Percentiles rank a stretch among this genome's conserved stretches.
phyloP scores from a whole-genome alignment of 2,888 invertebrate genomes.

The Autographa gamma region DNA sequence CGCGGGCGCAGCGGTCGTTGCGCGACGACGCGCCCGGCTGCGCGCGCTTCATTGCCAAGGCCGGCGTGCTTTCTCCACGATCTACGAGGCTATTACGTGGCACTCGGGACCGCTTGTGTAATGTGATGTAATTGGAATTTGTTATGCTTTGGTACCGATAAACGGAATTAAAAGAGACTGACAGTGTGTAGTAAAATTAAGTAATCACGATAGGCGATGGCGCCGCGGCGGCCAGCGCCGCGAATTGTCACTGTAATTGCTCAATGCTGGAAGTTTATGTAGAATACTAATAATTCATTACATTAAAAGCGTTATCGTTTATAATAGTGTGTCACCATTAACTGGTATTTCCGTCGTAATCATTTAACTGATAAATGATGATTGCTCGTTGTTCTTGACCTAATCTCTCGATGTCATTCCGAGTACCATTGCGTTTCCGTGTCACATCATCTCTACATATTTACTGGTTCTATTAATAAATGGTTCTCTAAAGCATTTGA shows the following conservation, averaged over 20 bases:
- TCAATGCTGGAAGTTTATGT: slow-evolving; percentile 39
- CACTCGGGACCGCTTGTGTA: slow-evolving; percentile 74
- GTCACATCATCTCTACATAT: slow-evolving; percentile 43
- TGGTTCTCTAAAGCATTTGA: background rate
- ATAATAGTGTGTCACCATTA: slow-evolving; percentile 57
- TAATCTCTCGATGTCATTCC: slow-evolving; percentile 69
- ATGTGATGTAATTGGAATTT: slow-evolving; percentile 80
- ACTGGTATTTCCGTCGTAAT: slow-evolving; percentile 69
- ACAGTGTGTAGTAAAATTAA: slow-evolving; percentile 43
- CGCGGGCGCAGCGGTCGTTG: slow-evolving; percentile 62
- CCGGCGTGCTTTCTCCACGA: slow-evolving; percentile 84
- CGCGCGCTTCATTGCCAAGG: slow-evolving; percentile 85
- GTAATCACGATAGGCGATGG: slow-evolving; percentile 42
- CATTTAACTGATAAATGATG: slow-evolving; percentile 71
- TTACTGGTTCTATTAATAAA: background rate
- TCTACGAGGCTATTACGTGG: slow-evolving; percentile 76
- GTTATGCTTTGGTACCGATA: slow-evolving; percentile 64
- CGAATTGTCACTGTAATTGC: slow-evolving; percentile 32
- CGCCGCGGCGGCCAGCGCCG: slow-evolving; percentile 25
- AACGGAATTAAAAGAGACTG: slow-evolving; percentile 50
- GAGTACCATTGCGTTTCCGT: slow-evolving; percentile 64
- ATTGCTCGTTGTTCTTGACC: slow-evolving; percentile 80
- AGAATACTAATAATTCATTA: slow-evolving; percentile 41
- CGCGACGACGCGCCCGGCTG: slow-evolving; percentile 72
- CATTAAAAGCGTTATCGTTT: slow-evolving; percentile 59